Base-by-base conservation (phyloP, 2,113 vertebrate genomes). In the Triplophysa tibetana region DNA sequence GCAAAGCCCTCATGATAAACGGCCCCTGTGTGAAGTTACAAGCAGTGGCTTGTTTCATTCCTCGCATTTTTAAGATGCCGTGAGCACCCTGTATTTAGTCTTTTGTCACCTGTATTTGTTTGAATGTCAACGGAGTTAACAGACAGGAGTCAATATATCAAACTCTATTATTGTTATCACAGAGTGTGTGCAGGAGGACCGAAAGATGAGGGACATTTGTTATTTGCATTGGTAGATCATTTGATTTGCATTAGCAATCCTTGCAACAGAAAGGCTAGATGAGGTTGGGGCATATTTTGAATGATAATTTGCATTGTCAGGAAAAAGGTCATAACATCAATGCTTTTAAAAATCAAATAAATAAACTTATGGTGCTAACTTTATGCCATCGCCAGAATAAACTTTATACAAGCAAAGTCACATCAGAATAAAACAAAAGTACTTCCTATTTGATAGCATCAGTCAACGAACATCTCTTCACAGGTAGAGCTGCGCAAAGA, bases 221-320 rank as follows among this genome's bases (percentile, higher is more conserved):
- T 21, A 50, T 75, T 75, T 75, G 72, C 72, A 75, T 48, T 54
- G 45, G 45, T 26, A 50, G 38, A 52, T 69, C 77, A 21, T 52
- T 48, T 43, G n/a, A 50, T 79, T 79, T 79, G 69, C 78, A 79
- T 54, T 41, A 23, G 11, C 24, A 26, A 38, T n/a, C 17, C 52
- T 4, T 69, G 41, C 38, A 75, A 63, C n/a, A 16, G 10, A 43
- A 29, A 33, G 16, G 61, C 17, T 48, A 41, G 63, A 65, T 67
- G 70, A 23, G 4, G 50, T 43, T 21, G 56, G 54, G 23, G 29
- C 50, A 13, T 11, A 48, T 12, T 85, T 85, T 85, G 80, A 72
- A 82, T 84, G 64, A 41, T 62, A 12, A 68, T 82, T 85, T 85
- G 81, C 67, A 85, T 80, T 10, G 23, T 70, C 69, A 73, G 19